phyloP scores from a whole-genome alignment of 2,888 invertebrate species.

The Tanaodytes sp. region DNA sequence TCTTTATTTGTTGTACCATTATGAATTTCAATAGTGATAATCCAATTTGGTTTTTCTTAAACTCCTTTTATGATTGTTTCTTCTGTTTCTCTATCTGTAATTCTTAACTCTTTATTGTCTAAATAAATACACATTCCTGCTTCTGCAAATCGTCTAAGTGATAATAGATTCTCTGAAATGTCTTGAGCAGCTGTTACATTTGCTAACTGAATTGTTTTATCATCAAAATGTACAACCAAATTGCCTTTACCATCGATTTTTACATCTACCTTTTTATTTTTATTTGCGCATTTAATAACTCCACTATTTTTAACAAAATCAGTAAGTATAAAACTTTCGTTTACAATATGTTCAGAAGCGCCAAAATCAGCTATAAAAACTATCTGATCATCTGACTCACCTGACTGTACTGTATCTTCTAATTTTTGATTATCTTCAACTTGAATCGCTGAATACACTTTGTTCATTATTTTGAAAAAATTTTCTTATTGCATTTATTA shows the following conservation, averaged over 20 bases:
- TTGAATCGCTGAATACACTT: no score
- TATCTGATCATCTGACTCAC: no score
- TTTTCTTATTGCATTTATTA: no score
- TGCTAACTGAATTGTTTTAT: neutral
- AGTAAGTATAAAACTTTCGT: neutral
- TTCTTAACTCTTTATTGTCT: neutral
- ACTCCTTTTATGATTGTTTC: neutral
- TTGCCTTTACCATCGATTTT: neutral
- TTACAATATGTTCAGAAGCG: neutral
- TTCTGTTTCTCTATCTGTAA: neutral
- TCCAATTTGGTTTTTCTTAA: neutral
- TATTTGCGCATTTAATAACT: conserved; percentile 1
- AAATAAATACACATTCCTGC: neutral
- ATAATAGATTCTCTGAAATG: neutral
- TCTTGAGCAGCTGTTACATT: neutral
- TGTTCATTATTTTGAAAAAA: no score
- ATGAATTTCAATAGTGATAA: neutral
- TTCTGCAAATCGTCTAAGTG: neutral
- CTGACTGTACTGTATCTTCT: no score
- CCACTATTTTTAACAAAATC: neutral
- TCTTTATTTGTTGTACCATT: neutral
- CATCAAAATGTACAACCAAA: neutral
- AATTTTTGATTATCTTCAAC: no score
- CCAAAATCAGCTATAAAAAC: neutral
- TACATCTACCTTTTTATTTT: neutral